Conservation (phyloP, 2,797 vertebrate genomes). For the Galago senegalensis region DNA sequence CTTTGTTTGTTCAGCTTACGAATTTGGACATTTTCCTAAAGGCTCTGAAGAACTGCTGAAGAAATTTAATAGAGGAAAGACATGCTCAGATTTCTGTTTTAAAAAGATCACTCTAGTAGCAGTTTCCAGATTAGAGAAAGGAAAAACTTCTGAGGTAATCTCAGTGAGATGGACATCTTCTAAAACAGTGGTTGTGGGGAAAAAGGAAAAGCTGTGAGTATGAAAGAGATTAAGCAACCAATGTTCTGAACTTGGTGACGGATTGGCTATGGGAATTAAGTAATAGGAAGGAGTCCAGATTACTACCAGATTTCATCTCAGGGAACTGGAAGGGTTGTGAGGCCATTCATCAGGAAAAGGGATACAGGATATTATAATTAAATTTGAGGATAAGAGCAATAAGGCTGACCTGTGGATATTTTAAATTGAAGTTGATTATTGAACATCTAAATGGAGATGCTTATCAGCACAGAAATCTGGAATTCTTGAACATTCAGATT, state of each 20-base stretch:
- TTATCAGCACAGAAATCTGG: background rate
- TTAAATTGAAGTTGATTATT: conserved; percentile 23
- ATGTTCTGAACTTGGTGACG: background rate
- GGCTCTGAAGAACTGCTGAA: background rate
- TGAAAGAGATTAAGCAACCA: background rate
- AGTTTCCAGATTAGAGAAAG: conserved; percentile 29
- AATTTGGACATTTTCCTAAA: conserved; percentile 47
- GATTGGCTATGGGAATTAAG: background rate
- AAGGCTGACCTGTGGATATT: conserved; percentile 24
- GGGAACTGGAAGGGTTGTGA: background rate
- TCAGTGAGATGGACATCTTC: background rate
- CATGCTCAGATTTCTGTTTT: conserved; percentile 54
- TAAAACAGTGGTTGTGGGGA: background rate
- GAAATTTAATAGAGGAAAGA: conserved; percentile 62
- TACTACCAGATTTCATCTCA: conserved; percentile 21
- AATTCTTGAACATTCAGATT: conserved; percentile 7
- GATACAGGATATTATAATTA: conserved; percentile 2
- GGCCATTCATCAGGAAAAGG: background rate
- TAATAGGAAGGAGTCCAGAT: background rate
- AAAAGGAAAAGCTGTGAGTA: background rate
- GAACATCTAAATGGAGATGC: background rate
- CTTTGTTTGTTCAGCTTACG: background rate
- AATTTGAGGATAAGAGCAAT: conserved; percentile 28
- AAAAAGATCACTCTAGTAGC: conserved; percentile 14
- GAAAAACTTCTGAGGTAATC: background rate